A percentile compares a stretch with the other conserved stretches of the same genome.
These are phyloP conservation scores for Mormyrus lacerda DNA, from an alignment of 2,113 vertebrate genomes.

Conservation along the genomic window DNA sequence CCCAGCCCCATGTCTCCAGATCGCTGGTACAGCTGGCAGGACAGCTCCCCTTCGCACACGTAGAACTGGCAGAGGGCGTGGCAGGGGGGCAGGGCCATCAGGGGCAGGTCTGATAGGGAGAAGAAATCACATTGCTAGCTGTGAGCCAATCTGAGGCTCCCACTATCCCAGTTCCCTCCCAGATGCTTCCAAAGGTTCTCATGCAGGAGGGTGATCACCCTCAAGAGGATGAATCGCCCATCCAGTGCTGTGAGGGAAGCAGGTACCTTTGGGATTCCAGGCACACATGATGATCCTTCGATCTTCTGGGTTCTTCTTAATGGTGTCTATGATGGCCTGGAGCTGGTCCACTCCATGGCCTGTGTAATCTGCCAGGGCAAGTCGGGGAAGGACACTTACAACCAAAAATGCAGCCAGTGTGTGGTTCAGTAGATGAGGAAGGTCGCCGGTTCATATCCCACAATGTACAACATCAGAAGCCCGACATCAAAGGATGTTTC, in stretches of 20 bases:
- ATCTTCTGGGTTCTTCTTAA: constrained; percentile 87
- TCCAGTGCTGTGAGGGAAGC: background rate
- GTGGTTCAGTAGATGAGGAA: background rate
- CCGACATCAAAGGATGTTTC: background rate
- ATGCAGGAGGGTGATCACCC: too few relatives aligned
- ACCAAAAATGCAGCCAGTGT: background rate
- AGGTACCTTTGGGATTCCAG: constrained; percentile 85
- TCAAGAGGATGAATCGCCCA: background rate
- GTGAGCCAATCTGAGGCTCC: background rate
- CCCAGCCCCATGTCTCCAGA: constrained; percentile 95
- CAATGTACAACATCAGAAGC: background rate
- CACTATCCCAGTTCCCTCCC: background rate
- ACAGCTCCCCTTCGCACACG: constrained; percentile 80
- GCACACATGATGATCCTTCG: constrained; percentile 92
- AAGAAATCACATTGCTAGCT: background rate
- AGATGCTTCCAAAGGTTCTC: background rate
- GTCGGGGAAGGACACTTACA: background rate
- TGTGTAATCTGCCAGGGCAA: constrained; percentile 72
- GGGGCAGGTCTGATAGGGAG: constrained; percentile 68
- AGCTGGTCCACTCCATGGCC: constrained; percentile 90
- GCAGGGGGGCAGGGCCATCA: constrained; percentile 90
- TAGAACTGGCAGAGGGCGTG: constrained; percentile 96
- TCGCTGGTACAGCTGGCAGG: constrained; percentile 92
- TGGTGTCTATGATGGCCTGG: constrained; percentile 83
- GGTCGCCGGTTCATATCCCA: background rate